Evolutionary conservation across 1,140 invertebrate species (phyloP), one percentile per base, ranked within the genome.

Genomic region (Aphelinus atriplicis): DNA sequence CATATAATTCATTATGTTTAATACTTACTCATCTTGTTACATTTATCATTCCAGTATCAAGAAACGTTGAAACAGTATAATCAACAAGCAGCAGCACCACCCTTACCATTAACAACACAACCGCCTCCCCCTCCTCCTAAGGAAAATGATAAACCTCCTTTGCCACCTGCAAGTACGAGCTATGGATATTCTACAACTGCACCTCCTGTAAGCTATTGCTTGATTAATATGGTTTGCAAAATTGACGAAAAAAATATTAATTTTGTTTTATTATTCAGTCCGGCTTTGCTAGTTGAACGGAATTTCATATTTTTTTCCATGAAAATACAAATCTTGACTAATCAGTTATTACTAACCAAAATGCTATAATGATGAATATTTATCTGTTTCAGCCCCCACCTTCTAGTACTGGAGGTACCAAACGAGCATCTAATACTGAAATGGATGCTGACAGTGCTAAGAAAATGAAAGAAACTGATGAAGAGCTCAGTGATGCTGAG

Each of bases 401-500:
- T 47, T 51, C 48, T 43, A 76, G 57, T 62, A 57, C 42, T 62
- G 64, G 47, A 1, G 79, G 78, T 72, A 75, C 77, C 57, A 84
- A 84, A 80, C 80, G 78, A 71, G 74, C 75, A 80, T 80, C 78
- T 58, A 80, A 60, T 73, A 73, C 77, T 26, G 73, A 78, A 50
- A 75, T 80, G 56, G 81, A 84, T 62, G 75, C 79, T 9, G 82
- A 81, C 80, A 87, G 84, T 87, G 85, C 81, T 67, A 86, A 87
- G 74, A 87, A 86, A 78, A 84, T 85, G 75, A 78, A 80, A 48
- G 77, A 81, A 50, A 84, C 85, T 67, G 84, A 87, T 55, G 87
- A 89, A 75, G 89, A 90, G 78, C 81, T 91, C 46, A 89, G 91
- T 4, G 92, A 94, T 81, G 92, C 93, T 78, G 94, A 95, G 82